Base-by-base conservation (phyloP, 1,140 invertebrate species). In the Drosophila kohkoa region DNA sequence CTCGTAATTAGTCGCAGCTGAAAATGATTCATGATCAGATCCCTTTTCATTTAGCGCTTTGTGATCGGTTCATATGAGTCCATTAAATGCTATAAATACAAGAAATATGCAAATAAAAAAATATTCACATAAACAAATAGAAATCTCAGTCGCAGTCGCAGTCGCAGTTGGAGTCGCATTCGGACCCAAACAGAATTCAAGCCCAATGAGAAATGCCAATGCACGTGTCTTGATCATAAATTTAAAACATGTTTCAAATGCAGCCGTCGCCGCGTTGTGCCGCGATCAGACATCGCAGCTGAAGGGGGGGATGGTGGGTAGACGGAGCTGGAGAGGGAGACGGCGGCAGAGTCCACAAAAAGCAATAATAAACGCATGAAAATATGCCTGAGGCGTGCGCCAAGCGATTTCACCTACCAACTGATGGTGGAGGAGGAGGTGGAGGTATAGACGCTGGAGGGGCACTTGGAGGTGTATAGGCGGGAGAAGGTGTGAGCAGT, bases 221-320 rank as follows among this genome's bases (percentile, higher is more conserved):
- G 83, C 82, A 87, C 82, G 82, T 87, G 85, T 77, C 66, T 75
- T 82, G 79, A 88, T 80, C 83, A 83, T 87, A 87, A 88, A 87
- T 87, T 87, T 87, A 75, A 87, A 77, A 80, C 83, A 87, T 87
- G 82, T 87, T 87, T 88, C 83, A 88, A 87, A 87, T 88, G 82
- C 79, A 87, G 71, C 51, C 72, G 54, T n/a, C 38, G 48, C 32
- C 54, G 16, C 35, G 35, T 15, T 15, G 52, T 15, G 5, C 30
- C 30, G 6, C 8, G 13, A 8, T 5, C 35, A 38, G 30, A 13
- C 46, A 48, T 11, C 10, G n/a, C 1, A 15, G 64, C 1, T 7
- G 38, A 35, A 0, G 0, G 15, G 46, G 2, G 5, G 16, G 11
- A 1, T 1, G 11, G 30, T 25, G 49, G n/a, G 20, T 3, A 10